These are phyloP conservation scores for Venustaconcha ellipsiformis DNA, from an alignment of 1,140 invertebrate genomes.

Conservation along the genomic window DNA sequence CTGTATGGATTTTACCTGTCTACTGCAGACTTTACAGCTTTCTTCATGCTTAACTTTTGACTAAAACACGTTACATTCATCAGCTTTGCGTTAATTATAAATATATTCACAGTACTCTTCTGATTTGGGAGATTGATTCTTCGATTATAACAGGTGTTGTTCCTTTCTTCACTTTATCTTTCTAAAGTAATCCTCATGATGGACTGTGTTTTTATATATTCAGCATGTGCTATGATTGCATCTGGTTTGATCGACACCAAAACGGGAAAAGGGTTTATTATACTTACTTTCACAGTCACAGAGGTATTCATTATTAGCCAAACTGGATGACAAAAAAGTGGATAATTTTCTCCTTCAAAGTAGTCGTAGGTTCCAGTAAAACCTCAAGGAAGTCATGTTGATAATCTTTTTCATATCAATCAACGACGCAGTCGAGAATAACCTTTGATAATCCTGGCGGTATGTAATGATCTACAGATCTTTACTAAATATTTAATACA, in stretches of 20 bases:
- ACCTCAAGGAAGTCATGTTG: background rate
- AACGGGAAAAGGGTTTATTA: background rate
- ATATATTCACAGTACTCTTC: background rate
- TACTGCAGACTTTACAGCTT: too few species aligned
- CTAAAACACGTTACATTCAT: background rate
- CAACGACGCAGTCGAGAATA: background rate
- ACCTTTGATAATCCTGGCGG: background rate
- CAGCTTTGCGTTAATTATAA: background rate
- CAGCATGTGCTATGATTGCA: conserved; percentile 1
- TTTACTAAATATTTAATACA: too few species aligned
- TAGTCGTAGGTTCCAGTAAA: background rate
- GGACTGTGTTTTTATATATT: background rate
- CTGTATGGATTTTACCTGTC: too few species aligned
- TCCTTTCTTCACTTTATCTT: background rate
- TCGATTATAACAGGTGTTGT: too few species aligned
- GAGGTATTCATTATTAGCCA: background rate
- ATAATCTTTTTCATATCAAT: background rate
- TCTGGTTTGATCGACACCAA: conserved; percentile 6
- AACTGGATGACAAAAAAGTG: background rate
- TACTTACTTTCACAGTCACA: conserved; percentile 1
- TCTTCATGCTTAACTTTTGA: background rate
- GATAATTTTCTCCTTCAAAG: background rate
- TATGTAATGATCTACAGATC: conserved; percentile 2
- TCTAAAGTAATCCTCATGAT: background rate
- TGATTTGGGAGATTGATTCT: background rate